These are phyloP conservation scores for Leptatherina wallacei DNA, from an alignment of 2,797 vertebrate genomes.

Conservation along the genomic window DNA sequence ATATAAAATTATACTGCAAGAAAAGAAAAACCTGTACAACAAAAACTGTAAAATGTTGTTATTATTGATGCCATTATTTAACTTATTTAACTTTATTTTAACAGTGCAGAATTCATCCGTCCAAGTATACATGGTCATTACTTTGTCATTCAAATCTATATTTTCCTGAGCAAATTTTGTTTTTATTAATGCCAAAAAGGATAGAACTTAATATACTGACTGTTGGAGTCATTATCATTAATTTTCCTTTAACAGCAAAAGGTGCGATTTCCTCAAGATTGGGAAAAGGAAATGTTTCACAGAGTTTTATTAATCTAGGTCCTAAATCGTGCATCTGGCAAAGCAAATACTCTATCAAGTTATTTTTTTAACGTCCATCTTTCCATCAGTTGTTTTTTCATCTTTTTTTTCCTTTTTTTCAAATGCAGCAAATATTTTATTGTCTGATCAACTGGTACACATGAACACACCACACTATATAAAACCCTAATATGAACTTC, in stretches of 20 bases:
- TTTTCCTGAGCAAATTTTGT: background rate
- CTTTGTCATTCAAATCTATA: background rate
- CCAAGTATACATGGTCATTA: constrained; percentile 1
- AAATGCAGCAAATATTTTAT: no score
- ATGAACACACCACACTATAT: no score
- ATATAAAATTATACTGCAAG: background rate
- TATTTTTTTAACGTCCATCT: constrained; percentile 32
- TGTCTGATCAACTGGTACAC: no score
- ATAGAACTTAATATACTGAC: background rate
- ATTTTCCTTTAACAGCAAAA: background rate
- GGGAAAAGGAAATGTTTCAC: background rate
- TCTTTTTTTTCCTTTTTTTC: no score
- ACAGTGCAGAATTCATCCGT: background rate
- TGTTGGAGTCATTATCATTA: background rate
- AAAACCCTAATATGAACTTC: no score
- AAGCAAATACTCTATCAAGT: constrained; percentile 13
- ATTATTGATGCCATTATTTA: background rate
- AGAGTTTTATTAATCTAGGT: background rate
- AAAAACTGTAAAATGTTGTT: background rate
- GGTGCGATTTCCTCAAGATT: background rate
- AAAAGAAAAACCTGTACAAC: background rate
- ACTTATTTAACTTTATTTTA: background rate
- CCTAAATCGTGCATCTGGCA: background rate
- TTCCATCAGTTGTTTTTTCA: background rate
- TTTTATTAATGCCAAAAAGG: background rate